phyloP scores from a whole-genome alignment of 2,888 invertebrate species.

The Galeruca laticollis region DNA sequence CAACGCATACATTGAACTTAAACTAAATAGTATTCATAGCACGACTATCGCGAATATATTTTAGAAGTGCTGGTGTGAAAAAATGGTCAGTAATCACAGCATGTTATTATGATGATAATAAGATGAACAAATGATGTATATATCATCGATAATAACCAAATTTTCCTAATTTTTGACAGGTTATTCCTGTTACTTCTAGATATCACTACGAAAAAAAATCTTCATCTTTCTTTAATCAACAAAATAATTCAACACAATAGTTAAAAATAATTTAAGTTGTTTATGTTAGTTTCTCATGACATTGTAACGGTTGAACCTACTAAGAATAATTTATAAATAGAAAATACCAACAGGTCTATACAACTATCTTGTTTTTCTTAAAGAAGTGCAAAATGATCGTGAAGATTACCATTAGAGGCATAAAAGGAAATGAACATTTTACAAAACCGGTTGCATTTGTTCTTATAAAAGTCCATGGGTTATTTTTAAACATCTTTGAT shows the following conservation, averaged over 20 bases:
- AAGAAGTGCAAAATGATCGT: constrained; percentile 28
- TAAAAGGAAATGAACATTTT: constrained; percentile 34
- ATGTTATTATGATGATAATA: no score
- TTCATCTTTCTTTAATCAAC: no score
- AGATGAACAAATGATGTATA: no score
- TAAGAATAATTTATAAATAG: constrained; percentile 32
- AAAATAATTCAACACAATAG: not conserved
- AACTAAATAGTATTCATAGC: no score
- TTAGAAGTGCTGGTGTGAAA: no score
- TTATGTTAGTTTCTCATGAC: constrained; percentile 9
- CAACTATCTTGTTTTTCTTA: constrained; percentile 33
- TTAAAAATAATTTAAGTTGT: not conserved
- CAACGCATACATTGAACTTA: no score
- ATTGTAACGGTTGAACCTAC: constrained; percentile 20
- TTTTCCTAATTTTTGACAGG: no score
- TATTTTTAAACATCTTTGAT: constrained; percentile 29
- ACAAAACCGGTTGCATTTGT: constrained; percentile 31
- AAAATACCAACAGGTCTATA: constrained; percentile 28
- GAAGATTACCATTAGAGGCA: constrained; percentile 31
- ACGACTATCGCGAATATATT: no score
- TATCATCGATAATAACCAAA: no score
- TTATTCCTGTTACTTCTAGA: no score
- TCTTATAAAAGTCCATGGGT: constrained; percentile 25
- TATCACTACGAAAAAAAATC: no score
- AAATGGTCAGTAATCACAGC: no score